These are phyloP conservation scores for Neodon shergylaensis DNA, from an alignment of 2,113 vertebrate species.

Conservation along the genomic window DNA sequence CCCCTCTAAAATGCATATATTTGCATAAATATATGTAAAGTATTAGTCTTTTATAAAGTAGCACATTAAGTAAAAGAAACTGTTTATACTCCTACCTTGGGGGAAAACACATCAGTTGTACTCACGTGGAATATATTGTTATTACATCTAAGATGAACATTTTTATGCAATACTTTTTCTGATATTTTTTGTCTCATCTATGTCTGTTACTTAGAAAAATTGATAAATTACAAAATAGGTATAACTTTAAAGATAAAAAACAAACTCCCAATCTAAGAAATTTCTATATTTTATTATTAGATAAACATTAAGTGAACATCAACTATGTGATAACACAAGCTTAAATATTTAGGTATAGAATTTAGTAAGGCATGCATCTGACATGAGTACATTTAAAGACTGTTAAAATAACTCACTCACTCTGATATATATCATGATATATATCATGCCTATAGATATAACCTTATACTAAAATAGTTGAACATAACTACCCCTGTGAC, in stretches of 20 bases:
- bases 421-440: too few species aligned
- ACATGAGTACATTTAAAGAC: background rate
- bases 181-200: background rate
- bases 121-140: background rate
- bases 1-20: background rate
- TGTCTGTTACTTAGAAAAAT: background rate
- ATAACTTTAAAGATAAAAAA: background rate
- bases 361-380: background rate
- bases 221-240: background rate
- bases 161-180: background rate
- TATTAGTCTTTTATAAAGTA: background rate
- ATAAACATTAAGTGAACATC: background rate
- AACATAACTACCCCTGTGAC: background rate
- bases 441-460: background rate
- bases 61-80: background rate
- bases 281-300: background rate
- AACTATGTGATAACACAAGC: background rate
- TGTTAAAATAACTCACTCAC: background rate
- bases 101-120: background rate
- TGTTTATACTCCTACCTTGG: background rate
- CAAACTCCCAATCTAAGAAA: background rate
- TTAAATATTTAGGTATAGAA: background rate
- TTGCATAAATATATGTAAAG: background rate
- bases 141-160: background rate
- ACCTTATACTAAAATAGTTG: background rate